These are phyloP conservation scores for Callyntrura guangdongensis DNA, from an alignment of 2,888 invertebrate species.

Conservation along the genomic window DNA sequence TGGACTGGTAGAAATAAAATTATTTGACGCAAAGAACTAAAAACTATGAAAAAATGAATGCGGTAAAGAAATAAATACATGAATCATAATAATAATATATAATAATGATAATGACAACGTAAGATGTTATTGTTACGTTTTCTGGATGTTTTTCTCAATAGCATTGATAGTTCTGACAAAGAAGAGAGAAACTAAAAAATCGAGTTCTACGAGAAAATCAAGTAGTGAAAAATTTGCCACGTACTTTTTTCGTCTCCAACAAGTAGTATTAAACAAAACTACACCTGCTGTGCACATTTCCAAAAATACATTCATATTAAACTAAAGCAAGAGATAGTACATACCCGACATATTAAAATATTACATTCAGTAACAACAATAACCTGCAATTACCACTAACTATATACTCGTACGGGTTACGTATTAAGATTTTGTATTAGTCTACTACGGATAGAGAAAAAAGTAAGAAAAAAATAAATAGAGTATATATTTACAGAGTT, in stretches of 20 bases:
- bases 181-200: constrained; percentile 38
- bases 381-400: constrained; percentile 78
- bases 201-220: constrained; percentile 3
- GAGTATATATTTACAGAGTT: constrained; percentile 40
- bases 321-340: constrained; percentile 40
- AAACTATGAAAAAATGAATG: background rate
- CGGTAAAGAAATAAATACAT: constrained; percentile 17
- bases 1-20: constrained; percentile 13
- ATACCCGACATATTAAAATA: constrained; percentile 27
- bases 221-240: constrained; percentile 11
- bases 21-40: constrained; percentile 19
- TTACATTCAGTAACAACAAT: constrained; percentile 30
- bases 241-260: background rate
- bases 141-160: background rate
- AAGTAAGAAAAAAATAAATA: constrained; percentile 47
- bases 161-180: constrained; percentile 13
- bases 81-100: background rate
- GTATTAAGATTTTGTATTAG: constrained; percentile 45
- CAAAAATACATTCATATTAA: constrained; percentile 28
- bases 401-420: constrained; percentile 54
- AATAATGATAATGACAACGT: background rate
- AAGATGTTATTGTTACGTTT: constrained; percentile 44
- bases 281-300: constrained; percentile 64
- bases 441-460: constrained; percentile 29
- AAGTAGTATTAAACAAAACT: constrained; percentile 7